Conservation (phyloP, 2,888 invertebrate species). For the Perizoma flavofasciatum region DNA sequence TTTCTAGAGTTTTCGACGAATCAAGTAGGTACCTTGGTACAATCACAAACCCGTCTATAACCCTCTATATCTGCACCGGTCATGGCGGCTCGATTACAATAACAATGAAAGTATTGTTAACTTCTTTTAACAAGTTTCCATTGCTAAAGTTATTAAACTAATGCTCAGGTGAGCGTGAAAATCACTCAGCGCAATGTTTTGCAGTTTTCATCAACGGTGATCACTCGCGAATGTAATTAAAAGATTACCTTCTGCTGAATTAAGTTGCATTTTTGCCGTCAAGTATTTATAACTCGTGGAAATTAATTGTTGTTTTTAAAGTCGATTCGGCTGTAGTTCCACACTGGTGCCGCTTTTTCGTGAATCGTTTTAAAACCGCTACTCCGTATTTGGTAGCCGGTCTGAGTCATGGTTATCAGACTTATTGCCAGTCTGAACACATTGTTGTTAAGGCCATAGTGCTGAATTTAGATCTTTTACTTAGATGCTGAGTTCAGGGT, state of each 20-base stretch:
- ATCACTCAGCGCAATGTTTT: conserved; percentile 12
- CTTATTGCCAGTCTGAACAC: conserved; percentile 28
- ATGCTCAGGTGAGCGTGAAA: conserved; percentile 21
- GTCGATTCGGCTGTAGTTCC: conserved; percentile 8
- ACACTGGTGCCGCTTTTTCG: conserved; percentile 9
- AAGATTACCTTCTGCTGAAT: conserved; percentile 3
- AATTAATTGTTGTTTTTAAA: conserved; percentile 15
- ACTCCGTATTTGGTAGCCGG: conserved; percentile 26
- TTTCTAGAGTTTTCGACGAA: conserved; percentile 20
- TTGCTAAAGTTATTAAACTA: conserved; percentile 12
- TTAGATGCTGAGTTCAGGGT: conserved; percentile 36
- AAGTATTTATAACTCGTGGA: background rate
- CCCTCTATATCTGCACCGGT: conserved; percentile 10
- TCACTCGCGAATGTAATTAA: conserved; percentile 3
- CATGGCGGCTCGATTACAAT: conserved; percentile 23
- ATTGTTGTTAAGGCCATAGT: conserved; percentile 34
- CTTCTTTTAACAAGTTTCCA: conserved; percentile 25
- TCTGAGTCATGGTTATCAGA: conserved; percentile 33
- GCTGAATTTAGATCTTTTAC: conserved; percentile 34
- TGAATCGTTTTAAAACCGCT: conserved; percentile 10
- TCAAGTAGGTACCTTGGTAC: conserved; percentile 1
- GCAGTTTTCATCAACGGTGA: conserved; percentile 6
- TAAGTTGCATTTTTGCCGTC: conserved; percentile 1
- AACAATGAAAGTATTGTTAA: conserved; percentile 29
- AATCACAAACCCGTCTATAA: conserved; percentile 6